Percentiles rank a stretch among this genome's conserved stretches.
phyloP scores from a whole-genome alignment of 2,888 invertebrate species.

The Scaptodrosophila latifasciaeformis region DNA sequence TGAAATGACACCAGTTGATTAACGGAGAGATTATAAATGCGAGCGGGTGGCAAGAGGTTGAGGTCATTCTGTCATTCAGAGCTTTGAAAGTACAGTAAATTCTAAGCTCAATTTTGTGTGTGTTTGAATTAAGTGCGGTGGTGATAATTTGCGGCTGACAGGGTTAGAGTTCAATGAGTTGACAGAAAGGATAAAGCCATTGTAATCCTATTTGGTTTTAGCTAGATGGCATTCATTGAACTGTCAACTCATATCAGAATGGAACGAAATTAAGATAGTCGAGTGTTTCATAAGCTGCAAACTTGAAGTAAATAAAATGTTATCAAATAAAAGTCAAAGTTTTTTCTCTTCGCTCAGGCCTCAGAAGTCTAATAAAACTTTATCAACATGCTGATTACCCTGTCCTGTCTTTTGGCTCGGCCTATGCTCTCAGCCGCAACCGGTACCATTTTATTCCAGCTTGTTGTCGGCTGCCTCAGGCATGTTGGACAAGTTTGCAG shows the following conservation, averaged over 20 bases:
- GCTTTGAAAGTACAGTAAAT: too few relatives aligned
- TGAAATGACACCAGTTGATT: too few relatives aligned
- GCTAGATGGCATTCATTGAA: slow-evolving; percentile 30
- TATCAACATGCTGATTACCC: slow-evolving; percentile 2
- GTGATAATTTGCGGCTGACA: too few relatives aligned
- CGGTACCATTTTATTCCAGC: too few relatives aligned
- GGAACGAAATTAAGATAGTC: slow-evolving; percentile 15
- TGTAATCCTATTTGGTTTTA: neutral
- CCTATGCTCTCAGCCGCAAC: too few relatives aligned
- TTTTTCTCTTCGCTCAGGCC: slow-evolving; percentile 33
- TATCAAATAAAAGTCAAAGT: slow-evolving; percentile 56
- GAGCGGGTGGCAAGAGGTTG: too few relatives aligned
- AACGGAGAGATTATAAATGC: too few relatives aligned
- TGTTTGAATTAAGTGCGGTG: too few relatives aligned
- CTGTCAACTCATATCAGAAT: slow-evolving; percentile 19
- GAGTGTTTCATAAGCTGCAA: slow-evolving; percentile 10
- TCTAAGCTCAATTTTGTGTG: too few relatives aligned
- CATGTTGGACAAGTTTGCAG: slow-evolving; percentile 10
- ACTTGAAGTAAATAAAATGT: slow-evolving; percentile 50
- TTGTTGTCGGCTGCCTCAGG: slow-evolving; percentile 5
- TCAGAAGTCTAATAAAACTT: slow-evolving; percentile 31
- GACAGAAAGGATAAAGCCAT: too few relatives aligned
- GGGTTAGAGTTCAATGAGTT: too few relatives aligned
- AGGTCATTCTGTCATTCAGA: too few relatives aligned
- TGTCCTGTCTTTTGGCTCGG: neutral